Evolutionary conservation across 2,888 invertebrate species (phyloP), one percentile per base, ranked within the genome.

Genomic region (Drosophila pullipes): DNA sequence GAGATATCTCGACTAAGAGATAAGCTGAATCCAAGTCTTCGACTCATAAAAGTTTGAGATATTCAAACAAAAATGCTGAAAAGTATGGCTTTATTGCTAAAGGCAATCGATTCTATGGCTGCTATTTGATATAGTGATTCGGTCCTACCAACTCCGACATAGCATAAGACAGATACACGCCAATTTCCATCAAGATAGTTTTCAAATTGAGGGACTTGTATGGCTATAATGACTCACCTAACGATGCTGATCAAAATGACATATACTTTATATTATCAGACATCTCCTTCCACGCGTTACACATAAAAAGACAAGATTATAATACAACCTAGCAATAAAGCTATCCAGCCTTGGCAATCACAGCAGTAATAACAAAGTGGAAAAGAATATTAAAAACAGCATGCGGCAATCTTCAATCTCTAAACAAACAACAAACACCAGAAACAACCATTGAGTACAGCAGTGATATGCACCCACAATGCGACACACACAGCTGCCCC

Each of bases 21-120:
- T 10, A 37, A 18, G 7, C 7, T 3, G n/a, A 41, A 25, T 7
- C 0, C 1, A 4, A 47, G 0, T 25, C 2, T 4, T 0, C 7
- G 4, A 47, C 22, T 47, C 22, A 9, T 13, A 13, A 44, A 13
- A 44, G 6, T 3, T 35, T 13, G 31, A 31, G 9, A 31, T 31
- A 31, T 9, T 9, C 1, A 31, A 31, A 31, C 9, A 31, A 9
- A 31, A 31, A 31, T 31, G 31, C 31, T 2, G 31, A 7, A 31
- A 31, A 31, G 2, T 31, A 31, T 31, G 7, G 9, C 9, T 31
- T 31, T 31, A 9, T 31, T 7, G 31, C 31, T 31, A 9, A 2
- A 31, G 9, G 31, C 31, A 9, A 31, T 9, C 2, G 0, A 9
- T 31, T 31, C 31, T 2, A 9, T 31, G 31, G 31, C 31, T 31